Evolutionary conservation across 2,797 vertebrate species (phyloP), one percentile per base, ranked within the genome.

Genomic region (Acipenser ruthenus): DNA sequence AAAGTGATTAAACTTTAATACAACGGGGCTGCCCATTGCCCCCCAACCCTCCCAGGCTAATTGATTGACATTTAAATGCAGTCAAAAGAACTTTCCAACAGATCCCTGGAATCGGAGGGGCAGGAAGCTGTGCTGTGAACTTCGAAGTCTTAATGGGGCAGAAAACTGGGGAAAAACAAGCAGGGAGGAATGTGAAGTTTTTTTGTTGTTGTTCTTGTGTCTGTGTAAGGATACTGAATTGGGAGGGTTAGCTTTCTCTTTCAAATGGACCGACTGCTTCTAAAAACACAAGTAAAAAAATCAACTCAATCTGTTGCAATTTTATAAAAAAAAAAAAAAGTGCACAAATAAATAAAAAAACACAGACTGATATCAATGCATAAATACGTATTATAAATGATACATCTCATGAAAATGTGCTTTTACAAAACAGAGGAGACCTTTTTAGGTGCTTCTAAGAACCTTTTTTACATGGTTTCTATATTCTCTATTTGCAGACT

Each of bases 1-100:
- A 68, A 75, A 68, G 69, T 48, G 62, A 76, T 73, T 75, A 73
- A 70, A 76, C 49, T 73, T 65, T 70, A 70, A 72, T 58, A 72
- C 68, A 65, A 71, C 65, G 60, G 63, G 13, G 49, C 48, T 50
- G 67, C 67, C 64, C 51, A 63, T 52, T 64, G 68, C 65, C 63
- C 65, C 61, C 60, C 52, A 9, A 3, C 70, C 18, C 67, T 58
- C 55, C 49, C 52, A 60, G 55, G 66, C 58, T 53, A 58, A 69
- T 70, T 65, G 73, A 76, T 52, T 62, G 69, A 67, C 67, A 70
- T 64, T 67, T 66, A 65, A 63, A 50, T 68, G 18, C 65, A 66
- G 70, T 72, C 70, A 69, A 72, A 68, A 37, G 49, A 65, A 67
- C 64, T 37, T 37, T 37, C 23, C 23, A 37, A 37, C 23, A 37